Evolutionary conservation across 2,113 vertebrate species (phyloP), one percentile per base, ranked within the genome.

Genomic region (Atractosteus spatula): DNA sequence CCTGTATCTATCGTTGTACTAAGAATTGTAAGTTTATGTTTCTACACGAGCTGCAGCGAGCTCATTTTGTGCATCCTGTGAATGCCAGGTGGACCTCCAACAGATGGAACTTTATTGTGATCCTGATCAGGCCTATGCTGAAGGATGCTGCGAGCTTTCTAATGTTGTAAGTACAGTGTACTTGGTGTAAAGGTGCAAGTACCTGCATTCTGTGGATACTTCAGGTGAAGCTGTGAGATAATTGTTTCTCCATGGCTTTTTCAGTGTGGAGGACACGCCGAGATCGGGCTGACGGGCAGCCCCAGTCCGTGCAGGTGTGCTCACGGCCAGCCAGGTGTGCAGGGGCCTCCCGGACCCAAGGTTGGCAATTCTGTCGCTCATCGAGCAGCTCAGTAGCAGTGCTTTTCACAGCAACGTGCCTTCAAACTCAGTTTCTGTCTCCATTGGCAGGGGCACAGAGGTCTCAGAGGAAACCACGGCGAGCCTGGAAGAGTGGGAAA

Each of bases 131-230:
- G 81, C 84, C n/a, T 87, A 79, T 68, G 87, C 87, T 77, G 94
- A 94, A 72, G 79, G 81, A 73, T 94, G 93, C 86, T 84, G 82
- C 77, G 89, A 91, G 59, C 86, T 93, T 74, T 92, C 91, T 1
- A 79, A 68, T 29, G 80, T 84, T 79, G 91, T 87, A 77, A 88
- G 87, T 82, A 74, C 68, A 66, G 1, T 29, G 29, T 29, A 29
- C 29, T 29, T 29, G 29, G 29, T 29, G 29, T 29, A 29, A 29
- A 29, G 29, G 29, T 29, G 29, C 29, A 1, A 29, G 29, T 29
- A 29, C 29, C 29, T 29, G 29, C 29, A 29, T 29, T 29, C 29
- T 29, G 29, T 29, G 29, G 29, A 29, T 29, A 29, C 29, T 29
- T 29, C 29, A 29, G 29, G 29, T 29, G 29, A 29, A 7, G 47